Conservation (phyloP, 30 jellyfish, hydroid and myxozoan genomes). For the Cassiopea xamachana region DNA sequence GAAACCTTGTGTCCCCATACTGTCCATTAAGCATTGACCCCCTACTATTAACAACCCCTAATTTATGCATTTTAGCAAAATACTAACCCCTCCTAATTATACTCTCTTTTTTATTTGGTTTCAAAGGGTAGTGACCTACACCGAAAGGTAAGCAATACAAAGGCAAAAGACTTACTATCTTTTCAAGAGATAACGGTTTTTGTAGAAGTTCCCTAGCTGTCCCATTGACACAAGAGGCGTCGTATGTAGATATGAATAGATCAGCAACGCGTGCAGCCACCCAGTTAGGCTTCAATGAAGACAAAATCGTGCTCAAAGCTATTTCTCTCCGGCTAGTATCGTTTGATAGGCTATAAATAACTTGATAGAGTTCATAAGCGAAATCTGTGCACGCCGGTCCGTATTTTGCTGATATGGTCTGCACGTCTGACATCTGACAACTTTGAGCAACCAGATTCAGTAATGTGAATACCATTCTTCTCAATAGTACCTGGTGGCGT, state of each 20-base stretch:
- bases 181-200: conserved; percentile 75
- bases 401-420: neutral
- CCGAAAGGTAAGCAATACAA: too few relatives aligned
- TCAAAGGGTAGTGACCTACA: too few relatives aligned
- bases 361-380: conserved; percentile 8
- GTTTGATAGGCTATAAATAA: neutral
- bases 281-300: conserved; percentile 50
- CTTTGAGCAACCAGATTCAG: conserved; percentile 40
- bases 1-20: too few relatives aligned
- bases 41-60: too few relatives aligned
- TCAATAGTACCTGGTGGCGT: conserved; percentile 43
- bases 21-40: too few relatives aligned
- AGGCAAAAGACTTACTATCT: conserved; percentile 40
- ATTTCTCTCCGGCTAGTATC: neutral
- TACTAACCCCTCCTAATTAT: too few relatives aligned
- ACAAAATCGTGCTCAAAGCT: conserved; percentile 14
- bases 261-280: conserved; percentile 69
- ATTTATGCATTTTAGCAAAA: too few relatives aligned
- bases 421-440: conserved; percentile 54
- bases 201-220: conserved; percentile 24
- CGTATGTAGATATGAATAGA: conserved; percentile 33
- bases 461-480: conserved; percentile 26
- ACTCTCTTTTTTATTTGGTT: too few relatives aligned
- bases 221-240: conserved; percentile 32
- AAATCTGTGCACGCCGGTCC: conserved; percentile 61